Base-by-base conservation (phyloP, 2,797 vertebrate genomes). In the Crypturellus tataupa region DNA sequence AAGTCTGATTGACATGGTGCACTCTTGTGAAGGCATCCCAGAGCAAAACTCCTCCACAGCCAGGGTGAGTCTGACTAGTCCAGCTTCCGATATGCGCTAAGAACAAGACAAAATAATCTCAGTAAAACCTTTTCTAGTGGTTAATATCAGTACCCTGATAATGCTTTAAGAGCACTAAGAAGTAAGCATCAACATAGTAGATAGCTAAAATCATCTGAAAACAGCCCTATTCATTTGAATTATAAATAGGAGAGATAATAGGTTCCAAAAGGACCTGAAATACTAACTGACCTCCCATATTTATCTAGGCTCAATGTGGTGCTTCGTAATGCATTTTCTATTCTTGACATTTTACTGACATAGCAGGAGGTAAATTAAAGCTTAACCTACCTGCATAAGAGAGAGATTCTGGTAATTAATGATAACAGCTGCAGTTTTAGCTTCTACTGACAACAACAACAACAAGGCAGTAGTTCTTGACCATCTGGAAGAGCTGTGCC, bases 291-390 rank as follows among this genome's bases (percentile, higher is more conserved):
- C 33, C 42, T 92, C 69, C n/a, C 31, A 27, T 33, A 58, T 24
- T 72, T 60, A 17, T 73, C 25, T 35, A 47, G 63, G 53, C 59
- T 88, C 23, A 86, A 3, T 19, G 33, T 58, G 62, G 33, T 67
- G 70, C 44, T 87, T 70, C n/a, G 27, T 75, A 81, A 78, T 51
- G 67, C n/a, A 19, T 14, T 20, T 85, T 91, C 23, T 87, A 63
- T 87, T 95, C 69, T 85, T 96, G 90, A 95, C 51, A 85, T 94
- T 97, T 96, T 89, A 90, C 60, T 80, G 55, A 64, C 73, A 80
- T 59, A 85, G 82, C 31, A 91, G 79, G 94, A 94, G 79, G 58
- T 69, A 97, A 97, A 96, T 94, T 94, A 95, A 96, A 95, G 93
- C 47, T 76, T 90, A 72, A 90, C 73, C 35, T 80, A 80, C 62